Evolutionary conservation across 2,888 invertebrate species (phyloP).

Genomic region (Meandrusa payeni): DNA sequence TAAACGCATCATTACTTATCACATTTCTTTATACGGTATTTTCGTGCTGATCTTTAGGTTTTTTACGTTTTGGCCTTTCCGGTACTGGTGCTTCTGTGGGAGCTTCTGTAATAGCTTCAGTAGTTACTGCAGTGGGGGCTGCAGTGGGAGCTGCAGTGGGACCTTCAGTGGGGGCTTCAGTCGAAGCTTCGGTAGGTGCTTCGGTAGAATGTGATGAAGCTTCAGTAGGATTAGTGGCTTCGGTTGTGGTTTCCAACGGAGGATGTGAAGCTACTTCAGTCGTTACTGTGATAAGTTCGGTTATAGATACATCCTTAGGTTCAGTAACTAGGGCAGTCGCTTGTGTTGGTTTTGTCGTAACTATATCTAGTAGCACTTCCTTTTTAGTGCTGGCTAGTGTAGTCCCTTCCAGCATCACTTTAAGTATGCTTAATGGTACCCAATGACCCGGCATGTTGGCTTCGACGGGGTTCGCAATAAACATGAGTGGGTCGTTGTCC

Average conservation of each 20-base stretch:
- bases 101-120: conserved; percentile 10
- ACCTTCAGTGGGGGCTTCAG: conserved; percentile 3
- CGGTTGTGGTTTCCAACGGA: background rate
- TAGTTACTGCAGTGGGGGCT: conserved; percentile 7
- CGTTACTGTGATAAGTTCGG: background rate
- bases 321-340: background rate
- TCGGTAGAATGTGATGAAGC: conserved; percentile 1
- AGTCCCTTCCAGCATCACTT: conserved; percentile 31
- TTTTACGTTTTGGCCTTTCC: conserved; percentile 8
- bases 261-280: background rate
- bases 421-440: conserved; percentile 48
- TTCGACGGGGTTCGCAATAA: conserved; percentile 51
- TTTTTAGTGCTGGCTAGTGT: background rate
- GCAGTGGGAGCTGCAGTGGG: conserved; percentile 1
- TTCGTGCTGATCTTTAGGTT: conserved; percentile 14
- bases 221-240: conserved; percentile 6
- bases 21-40: no score
- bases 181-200: conserved; percentile 1
- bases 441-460: conserved; percentile 53
- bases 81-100: conserved; percentile 1
- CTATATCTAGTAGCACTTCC: background rate
- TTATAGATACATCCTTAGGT: background rate
- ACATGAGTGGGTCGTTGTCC: conserved; percentile 41
- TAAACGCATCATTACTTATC: no score
- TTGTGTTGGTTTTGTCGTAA: background rate